These are phyloP conservation scores for Oxycera nigricornis DNA, from an alignment of 2,888 invertebrate species.

Conservation along the genomic window DNA sequence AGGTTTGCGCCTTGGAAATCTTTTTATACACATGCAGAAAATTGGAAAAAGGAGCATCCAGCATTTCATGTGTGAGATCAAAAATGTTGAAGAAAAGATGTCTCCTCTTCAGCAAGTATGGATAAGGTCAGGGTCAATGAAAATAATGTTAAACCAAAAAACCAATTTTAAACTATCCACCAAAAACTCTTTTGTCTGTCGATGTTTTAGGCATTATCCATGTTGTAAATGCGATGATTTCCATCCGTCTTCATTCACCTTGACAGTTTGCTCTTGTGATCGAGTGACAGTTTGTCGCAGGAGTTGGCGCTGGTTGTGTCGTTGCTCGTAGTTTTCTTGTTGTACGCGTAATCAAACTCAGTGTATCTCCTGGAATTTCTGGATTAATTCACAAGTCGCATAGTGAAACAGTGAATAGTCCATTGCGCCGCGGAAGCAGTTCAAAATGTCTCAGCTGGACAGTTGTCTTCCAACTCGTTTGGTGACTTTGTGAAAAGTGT, in stretches of 20 bases:
- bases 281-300: constrained; percentile 22
- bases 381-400: background rate
- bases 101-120: too few relatives aligned
- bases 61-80: too few relatives aligned
- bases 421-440: background rate
- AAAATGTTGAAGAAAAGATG: too few relatives aligned
- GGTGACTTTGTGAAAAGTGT: constrained; percentile 6
- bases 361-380: background rate
- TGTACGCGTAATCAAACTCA: background rate
- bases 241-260: background rate
- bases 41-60: too few relatives aligned
- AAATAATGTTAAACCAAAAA: too few relatives aligned
- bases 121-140: too few relatives aligned
- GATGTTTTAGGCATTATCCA: background rate
- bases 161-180: background rate
- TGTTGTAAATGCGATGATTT: constrained; percentile 16
- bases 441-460: too few relatives aligned
- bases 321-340: background rate
- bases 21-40: too few relatives aligned
- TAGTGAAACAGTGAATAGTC: background rate
- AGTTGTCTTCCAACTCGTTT: background rate
- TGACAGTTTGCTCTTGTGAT: too few relatives aligned
- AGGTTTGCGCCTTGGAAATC: too few relatives aligned
- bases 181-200: background rate
- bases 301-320: constrained; percentile 30